Evolutionary conservation across 2,113 vertebrate genomes (phyloP).

Genomic region (Thymallus thymallus): DNA sequence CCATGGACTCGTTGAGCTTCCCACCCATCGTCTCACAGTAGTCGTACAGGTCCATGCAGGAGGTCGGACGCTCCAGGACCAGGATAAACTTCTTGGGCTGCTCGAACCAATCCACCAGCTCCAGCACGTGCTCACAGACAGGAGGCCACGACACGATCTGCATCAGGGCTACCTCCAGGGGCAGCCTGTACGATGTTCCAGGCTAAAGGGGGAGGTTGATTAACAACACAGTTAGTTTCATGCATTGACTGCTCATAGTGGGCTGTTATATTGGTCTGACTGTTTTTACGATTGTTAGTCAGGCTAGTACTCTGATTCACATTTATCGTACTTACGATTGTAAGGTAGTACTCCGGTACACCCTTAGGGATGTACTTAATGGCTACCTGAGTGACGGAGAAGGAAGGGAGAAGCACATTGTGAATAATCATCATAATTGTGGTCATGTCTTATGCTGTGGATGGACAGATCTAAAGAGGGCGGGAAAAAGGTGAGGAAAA

Average conservation of each 20-base stretch:
- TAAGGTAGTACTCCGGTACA: constrained; percentile 12
- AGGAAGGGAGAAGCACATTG: neutral
- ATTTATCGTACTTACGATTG: constrained; percentile 39
- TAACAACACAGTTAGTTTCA: neutral
- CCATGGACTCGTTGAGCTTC: constrained; percentile 33
- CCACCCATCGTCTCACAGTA: constrained; percentile 35
- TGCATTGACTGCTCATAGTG: neutral
- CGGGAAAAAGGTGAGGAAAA: neutral
- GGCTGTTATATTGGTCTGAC: too few relatives aligned
- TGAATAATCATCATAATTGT: neutral
- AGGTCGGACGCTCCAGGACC: constrained; percentile 53
- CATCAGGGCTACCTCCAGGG: constrained; percentile 56
- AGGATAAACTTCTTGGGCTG: constrained; percentile 37
- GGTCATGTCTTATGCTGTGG: neutral
- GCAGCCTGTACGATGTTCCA: constrained; percentile 29
- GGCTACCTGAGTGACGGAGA: constrained; percentile 48
- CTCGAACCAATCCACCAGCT: constrained; percentile 62
- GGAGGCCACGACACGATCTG: constrained; percentile 45
- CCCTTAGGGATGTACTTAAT: constrained; percentile 54
- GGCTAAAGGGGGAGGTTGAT: constrained; percentile 4
- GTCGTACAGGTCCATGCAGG: constrained; percentile 53
- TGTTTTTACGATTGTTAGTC: neutral
- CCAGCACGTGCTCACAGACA: constrained; percentile 43
- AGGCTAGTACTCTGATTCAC: neutral
- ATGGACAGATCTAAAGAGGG: neutral